Evolutionary conservation across 1,140 invertebrate species (phyloP).

Genomic region (Yoshiicerus persimilis): DNA sequence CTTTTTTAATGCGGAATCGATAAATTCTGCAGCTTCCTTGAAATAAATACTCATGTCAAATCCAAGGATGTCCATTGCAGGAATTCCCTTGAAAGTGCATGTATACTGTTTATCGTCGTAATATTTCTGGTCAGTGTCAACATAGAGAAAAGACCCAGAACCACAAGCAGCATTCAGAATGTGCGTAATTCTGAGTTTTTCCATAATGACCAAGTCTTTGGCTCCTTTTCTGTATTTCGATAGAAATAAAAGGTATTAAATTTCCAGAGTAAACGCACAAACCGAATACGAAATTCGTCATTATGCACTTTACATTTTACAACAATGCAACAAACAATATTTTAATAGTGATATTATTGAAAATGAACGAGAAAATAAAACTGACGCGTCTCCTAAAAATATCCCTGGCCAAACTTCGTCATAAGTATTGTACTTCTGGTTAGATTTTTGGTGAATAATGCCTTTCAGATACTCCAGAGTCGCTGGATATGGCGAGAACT

Average conservation of each 20-base stretch:
- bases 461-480: background rate
- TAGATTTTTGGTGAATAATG: background rate
- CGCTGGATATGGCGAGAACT: background rate
- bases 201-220: background rate
- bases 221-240: background rate
- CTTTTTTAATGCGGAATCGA: conserved; percentile 51
- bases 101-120: conserved; percentile 58
- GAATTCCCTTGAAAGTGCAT: conserved; percentile 54
- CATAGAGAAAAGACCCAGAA: background rate
- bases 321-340: too few relatives aligned
- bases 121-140: background rate
- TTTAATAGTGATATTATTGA: background rate
- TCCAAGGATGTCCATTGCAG: conserved; percentile 53
- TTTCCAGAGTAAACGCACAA: too few relatives aligned
- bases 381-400: conserved; percentile 74
- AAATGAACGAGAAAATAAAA: conserved; percentile 31
- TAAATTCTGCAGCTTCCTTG: conserved; percentile 53
- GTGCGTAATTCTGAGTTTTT: conserved; percentile 21
- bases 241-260: background rate
- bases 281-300: background rate
- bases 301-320: background rate
- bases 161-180: background rate
- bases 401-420: conserved; percentile 79
- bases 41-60: conserved; percentile 54
- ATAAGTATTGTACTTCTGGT: conserved; percentile 54